phyloP scores from a whole-genome alignment of 2,888 invertebrate genomes.

The Altica lythri region DNA sequence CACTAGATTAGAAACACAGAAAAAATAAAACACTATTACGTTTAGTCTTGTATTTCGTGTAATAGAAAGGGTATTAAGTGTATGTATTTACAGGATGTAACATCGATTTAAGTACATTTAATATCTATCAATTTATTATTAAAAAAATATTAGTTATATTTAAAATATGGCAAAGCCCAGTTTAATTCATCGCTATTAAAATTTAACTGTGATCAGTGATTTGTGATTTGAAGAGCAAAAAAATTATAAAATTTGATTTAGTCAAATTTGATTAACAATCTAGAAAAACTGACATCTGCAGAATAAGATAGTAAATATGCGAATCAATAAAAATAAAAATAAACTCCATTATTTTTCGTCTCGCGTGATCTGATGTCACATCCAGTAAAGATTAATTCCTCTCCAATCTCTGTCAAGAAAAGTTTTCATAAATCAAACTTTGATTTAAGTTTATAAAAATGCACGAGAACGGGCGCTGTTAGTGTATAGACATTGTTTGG shows the following conservation, averaged over 20 bases:
- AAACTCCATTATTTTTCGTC: conserved; percentile 17
- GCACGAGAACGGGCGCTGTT: conserved; percentile 35
- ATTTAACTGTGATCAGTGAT: no score
- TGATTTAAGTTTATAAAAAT: conserved; percentile 47
- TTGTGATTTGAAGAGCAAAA: no score
- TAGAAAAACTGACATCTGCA: no score
- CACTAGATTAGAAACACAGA: conserved; percentile 48
- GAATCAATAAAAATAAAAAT: not conserved
- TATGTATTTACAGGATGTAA: conserved; percentile 8
- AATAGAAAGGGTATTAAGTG: conserved; percentile 9
- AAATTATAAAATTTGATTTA: no score
- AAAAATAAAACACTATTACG: conserved; percentile 35
- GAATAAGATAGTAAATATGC: not conserved
- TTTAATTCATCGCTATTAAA: no score
- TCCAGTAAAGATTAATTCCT: conserved; percentile 37
- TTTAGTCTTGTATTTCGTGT: conserved; percentile 43
- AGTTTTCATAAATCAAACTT: conserved; percentile 17
- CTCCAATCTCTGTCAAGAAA: conserved; percentile 22
- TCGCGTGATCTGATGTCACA: conserved; percentile 36
- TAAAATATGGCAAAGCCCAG: no score
- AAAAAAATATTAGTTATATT: no score
- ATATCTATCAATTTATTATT: not conserved
- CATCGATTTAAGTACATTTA: not conserved
- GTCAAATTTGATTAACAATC: no score
- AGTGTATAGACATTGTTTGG: conserved; percentile 13